A percentile compares a stretch with the other conserved stretches of the same genome.
Conservation (phyloP, 2,797 vertebrate species). For the Pipistrellus pygmaeus region DNA sequence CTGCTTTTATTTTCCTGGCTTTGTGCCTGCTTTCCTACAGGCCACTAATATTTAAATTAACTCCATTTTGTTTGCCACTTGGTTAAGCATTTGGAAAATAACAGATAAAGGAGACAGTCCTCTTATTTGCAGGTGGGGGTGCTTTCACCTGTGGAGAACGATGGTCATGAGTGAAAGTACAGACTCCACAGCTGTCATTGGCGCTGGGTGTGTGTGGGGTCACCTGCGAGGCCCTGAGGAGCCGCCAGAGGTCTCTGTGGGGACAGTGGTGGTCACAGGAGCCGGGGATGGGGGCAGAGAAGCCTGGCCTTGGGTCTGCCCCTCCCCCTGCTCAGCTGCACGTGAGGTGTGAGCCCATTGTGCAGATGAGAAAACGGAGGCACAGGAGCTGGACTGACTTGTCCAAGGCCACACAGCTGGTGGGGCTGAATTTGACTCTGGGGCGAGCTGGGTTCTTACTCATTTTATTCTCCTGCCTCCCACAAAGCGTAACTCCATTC, state of each 20-base stretch:
- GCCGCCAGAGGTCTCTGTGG: fast-evolving
- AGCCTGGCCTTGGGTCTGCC: no score
- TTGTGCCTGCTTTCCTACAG: neutral
- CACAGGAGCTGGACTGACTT: neutral
- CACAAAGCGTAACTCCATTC: fast-evolving
- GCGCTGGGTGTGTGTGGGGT: fast-evolving
- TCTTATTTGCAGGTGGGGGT: neutral
- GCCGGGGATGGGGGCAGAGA: fast-evolving
- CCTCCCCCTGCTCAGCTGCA: fast-evolving
- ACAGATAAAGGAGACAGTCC: neutral
- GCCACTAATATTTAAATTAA: neutral
- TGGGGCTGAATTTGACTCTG: neutral
- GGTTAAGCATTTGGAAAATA: neutral
- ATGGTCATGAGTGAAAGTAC: neutral
- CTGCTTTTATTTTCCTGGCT: slow-evolving; percentile 41
- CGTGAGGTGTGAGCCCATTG: neutral
- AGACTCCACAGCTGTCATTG: no score
- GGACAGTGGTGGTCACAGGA: fast-evolving
- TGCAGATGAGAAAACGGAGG: no score
- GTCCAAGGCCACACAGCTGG: neutral
- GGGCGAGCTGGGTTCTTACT: neutral
- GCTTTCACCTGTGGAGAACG: neutral
- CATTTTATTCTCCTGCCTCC: neutral
- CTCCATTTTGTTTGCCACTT: neutral
- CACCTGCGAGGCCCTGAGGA: fast-evolving